phyloP scores from a whole-genome alignment of 2,888 invertebrate species.

The Drosophila yooni region DNA sequence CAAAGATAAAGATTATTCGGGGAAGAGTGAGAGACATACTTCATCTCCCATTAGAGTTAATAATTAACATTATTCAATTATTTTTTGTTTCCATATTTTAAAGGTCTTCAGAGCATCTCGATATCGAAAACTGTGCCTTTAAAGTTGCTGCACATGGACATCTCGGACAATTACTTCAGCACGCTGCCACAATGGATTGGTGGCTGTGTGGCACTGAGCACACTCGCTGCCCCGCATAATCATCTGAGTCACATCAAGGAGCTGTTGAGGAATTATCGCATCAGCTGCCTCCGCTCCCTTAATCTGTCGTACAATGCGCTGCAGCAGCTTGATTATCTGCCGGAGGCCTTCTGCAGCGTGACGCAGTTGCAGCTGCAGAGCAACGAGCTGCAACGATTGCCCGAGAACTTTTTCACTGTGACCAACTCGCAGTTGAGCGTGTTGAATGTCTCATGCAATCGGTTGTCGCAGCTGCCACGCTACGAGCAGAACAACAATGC shows the following conservation, averaged over 20 bases:
- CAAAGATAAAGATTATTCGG: not conserved
- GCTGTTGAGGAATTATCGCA: slow-evolving; percentile 90
- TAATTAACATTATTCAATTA: not conserved
- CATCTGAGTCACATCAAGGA: slow-evolving; percentile 89
- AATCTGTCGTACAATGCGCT: slow-evolving; percentile 92
- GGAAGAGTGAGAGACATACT: not conserved
- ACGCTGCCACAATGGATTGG: slow-evolving; percentile 92
- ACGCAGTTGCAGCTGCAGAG: slow-evolving; percentile 91
- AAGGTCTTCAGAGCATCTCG: slow-evolving; percentile 89
- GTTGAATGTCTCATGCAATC: slow-evolving; percentile 92
- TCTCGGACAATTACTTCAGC: slow-evolving; percentile 91
- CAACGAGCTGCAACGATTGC: slow-evolving; percentile 90
- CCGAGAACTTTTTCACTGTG: slow-evolving; percentile 90
- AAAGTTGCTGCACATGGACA: slow-evolving; percentile 90
- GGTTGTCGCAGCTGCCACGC: slow-evolving; percentile 88
- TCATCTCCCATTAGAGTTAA: not conserved
- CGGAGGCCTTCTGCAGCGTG: slow-evolving; percentile 84
- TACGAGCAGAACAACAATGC: slow-evolving; percentile 85
- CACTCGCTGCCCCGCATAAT: slow-evolving; percentile 91
- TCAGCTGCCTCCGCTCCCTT: slow-evolving; percentile 89
- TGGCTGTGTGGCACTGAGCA: slow-evolving; percentile 89
- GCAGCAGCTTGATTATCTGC: slow-evolving; percentile 90
- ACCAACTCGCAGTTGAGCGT: slow-evolving; percentile 88
- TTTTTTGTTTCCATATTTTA: slow-evolving; percentile 74
- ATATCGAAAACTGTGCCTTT: slow-evolving; percentile 89